Evolutionary conservation across 2,797 vertebrate genomes (phyloP), one percentile per base, ranked within the genome.

Genomic region (Mus spretus): DNA sequence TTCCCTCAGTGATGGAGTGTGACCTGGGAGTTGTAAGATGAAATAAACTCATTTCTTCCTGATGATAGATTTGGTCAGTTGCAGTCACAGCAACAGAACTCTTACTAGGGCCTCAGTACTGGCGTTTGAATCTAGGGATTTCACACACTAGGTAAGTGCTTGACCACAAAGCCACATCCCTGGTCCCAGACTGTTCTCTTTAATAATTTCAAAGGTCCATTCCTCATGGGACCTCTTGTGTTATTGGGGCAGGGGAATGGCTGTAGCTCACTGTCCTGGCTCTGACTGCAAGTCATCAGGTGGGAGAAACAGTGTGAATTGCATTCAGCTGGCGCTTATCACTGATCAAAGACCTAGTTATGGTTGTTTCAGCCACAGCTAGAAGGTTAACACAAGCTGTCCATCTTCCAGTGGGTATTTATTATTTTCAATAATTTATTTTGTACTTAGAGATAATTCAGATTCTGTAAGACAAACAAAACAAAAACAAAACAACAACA

Each of bases 311-410:
- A 11, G 10, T 47, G 10, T 6, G 4, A 40, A 6, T 47, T 28
- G 10, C 61, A 59, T 47, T 84, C 61, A 22, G 61, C n/a, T n/a
- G 31, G 40, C 9, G 26, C 4, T 40, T 9, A 15, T 15, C 5
- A 20, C 26, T 26, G 19, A 26, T 50, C 37, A 0, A 1, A 31
- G 44, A 4, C 1, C 31, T 8, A 15, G 14, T 28, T 6, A 10
- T 3, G n/a, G 12, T 59, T 82, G 7, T 14, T 9, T 47, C 2
- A 59, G 77, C 10, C 19, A 31, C 13, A 37, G 70, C 61, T 57
- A 31, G 77, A 72, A 82, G 24, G 44, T 59, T n/a, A 57, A 47
- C 34, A 53, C 10, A 3, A 4, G n/a, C 2, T 14, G 15, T 20
- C 40, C 40, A 47, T 44, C 31, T 75, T 22, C 12, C 12, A 8